Evolutionary conservation across 2,888 invertebrate species (phyloP).

Genomic region (Odiellus spinosus): DNA sequence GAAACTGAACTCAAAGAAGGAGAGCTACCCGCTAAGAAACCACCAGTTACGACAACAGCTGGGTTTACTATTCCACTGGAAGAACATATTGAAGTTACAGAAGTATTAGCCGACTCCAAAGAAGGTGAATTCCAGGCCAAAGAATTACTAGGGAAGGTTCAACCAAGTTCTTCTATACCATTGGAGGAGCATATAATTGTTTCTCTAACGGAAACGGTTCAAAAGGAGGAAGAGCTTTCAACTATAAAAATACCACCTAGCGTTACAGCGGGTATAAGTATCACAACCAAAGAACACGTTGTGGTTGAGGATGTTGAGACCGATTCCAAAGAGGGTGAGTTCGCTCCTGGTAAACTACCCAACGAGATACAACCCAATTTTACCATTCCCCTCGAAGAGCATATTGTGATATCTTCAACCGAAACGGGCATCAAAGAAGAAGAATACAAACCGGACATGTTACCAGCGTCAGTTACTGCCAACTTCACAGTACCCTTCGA

Average conservation of each 20-base stretch:
- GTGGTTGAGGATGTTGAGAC: constrained; percentile 16
- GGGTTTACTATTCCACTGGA: constrained; percentile 8
- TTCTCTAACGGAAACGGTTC: constrained; percentile 7
- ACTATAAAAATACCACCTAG: constrained; percentile 34
- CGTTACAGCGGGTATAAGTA: constrained; percentile 30
- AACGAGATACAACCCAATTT: constrained; percentile 12
- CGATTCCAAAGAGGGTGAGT: constrained; percentile 15
- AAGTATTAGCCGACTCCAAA: constrained; percentile 13
- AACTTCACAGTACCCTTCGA: constrained; percentile 14
- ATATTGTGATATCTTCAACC: constrained; percentile 16
- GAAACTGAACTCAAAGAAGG: constrained; percentile 14
- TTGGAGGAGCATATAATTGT: constrained; percentile 8
- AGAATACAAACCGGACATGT: constrained; percentile 9
- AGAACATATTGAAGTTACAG: constrained; percentile 8
- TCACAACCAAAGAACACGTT: constrained; percentile 16
- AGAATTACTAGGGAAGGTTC: constrained; percentile 10
- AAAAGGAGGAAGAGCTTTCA: constrained; percentile 7
- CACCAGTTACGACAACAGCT: constrained; percentile 8
- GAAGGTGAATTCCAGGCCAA: constrained; percentile 12
- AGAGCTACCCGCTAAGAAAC: constrained; percentile 4
- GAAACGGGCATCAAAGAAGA: constrained; percentile 17
- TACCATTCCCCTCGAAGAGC: constrained; percentile 13
- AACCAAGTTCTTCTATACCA: constrained; percentile 7
- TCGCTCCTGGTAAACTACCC: constrained; percentile 13
- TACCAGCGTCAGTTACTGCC: constrained; percentile 12